Percentiles rank a stretch among this genome's conserved stretches.
phyloP scores from a whole-genome alignment of 2,888 invertebrate genomes.

The Idaea aversata region DNA sequence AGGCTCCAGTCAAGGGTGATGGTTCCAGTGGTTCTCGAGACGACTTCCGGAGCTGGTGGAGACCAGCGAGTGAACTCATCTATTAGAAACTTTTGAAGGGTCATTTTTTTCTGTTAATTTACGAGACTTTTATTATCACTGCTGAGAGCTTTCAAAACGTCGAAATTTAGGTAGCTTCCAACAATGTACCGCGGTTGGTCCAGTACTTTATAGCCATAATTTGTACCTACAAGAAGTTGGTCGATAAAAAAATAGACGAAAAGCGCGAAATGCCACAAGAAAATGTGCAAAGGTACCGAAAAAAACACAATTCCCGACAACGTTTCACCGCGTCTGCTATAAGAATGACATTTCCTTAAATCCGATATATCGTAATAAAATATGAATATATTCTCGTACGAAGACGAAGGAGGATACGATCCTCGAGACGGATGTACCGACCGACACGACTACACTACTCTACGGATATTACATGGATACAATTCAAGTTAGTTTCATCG shows the following conservation, averaged over 20 bases:
- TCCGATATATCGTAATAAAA: not conserved
- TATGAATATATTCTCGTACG: not conserved
- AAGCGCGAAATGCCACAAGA: not conserved
- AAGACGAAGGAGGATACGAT: not conserved
- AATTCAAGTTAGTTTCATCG: not conserved
- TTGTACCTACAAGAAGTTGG: not conserved
- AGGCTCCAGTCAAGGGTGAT: slow-evolving; percentile 50
- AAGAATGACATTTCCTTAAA: not conserved
- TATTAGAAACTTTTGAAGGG: slow-evolving; percentile 44
- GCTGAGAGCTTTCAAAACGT: no score
- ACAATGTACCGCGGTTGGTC: no score
- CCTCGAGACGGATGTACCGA: not conserved
- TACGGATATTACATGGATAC: not conserved
- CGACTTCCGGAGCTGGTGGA: slow-evolving; percentile 48
- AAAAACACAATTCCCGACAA: not conserved
- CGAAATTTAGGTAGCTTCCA: no score
- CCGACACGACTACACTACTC: not conserved
- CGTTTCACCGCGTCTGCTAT: not conserved
- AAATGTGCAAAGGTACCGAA: not conserved
- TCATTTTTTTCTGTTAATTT: slow-evolving; percentile 16
- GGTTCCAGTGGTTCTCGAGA: slow-evolving; percentile 41
- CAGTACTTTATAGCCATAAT: no score
- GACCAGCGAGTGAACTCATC: slow-evolving; percentile 46
- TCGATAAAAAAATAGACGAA: not conserved
- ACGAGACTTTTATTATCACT: not conserved